These are phyloP conservation scores for Erebia ligea DNA, from an alignment of 2,888 invertebrate species.

Conservation along the genomic window DNA sequence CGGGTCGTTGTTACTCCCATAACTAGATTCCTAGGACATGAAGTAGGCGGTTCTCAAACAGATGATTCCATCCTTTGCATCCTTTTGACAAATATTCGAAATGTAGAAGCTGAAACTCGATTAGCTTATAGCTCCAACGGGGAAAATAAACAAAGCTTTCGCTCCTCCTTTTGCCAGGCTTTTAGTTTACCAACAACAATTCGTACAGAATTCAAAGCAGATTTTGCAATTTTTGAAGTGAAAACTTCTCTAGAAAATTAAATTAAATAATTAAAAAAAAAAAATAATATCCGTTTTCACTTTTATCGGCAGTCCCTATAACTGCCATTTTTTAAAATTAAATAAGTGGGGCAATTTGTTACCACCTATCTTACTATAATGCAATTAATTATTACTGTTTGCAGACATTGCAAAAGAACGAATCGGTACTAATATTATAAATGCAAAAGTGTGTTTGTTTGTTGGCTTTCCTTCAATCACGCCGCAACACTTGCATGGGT, in stretches of 20 bases:
- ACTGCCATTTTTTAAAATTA: not conserved
- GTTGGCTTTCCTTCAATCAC: too few species aligned
- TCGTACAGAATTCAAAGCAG: constrained; percentile 1
- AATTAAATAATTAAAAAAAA: too few species aligned
- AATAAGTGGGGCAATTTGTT: not conserved
- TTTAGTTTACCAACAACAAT: constrained; percentile 20
- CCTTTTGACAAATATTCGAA: constrained; percentile 17
- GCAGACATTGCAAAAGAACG: not conserved
- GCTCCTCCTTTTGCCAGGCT: not conserved
- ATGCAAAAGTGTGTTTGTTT: too few species aligned
- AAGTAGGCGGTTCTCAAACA: not conserved
- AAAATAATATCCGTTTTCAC: too few species aligned
- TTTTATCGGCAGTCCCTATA: too few species aligned
- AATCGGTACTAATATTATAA: not conserved
- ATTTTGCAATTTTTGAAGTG: not conserved
- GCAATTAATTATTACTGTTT: not conserved
- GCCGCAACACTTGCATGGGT: too few species aligned
- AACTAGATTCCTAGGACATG: not conserved
- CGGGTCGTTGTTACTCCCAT: not conserved
- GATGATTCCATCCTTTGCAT: constrained; percentile 5
- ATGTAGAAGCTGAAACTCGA: constrained; percentile 27
- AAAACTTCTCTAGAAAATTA: too few species aligned
- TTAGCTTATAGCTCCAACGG: constrained; percentile 20
- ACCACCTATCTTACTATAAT: not conserved
- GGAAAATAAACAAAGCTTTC: constrained; percentile 26